Evolutionary conservation across 2,797 vertebrate species (phyloP).

Genomic region (Vultur gryphus): DNA sequence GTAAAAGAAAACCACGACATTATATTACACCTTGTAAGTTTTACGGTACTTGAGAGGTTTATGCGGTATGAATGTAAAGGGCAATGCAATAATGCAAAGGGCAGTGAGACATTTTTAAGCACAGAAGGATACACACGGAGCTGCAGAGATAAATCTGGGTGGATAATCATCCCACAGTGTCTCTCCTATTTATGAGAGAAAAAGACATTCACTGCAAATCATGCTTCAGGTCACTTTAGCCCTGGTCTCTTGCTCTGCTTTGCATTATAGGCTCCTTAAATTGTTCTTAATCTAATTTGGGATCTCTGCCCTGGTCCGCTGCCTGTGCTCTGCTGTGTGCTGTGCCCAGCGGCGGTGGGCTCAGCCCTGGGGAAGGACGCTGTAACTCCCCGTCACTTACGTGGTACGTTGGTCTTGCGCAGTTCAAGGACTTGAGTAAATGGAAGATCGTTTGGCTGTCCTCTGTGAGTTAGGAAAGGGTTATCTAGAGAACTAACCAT

Average conservation of each 20-base stretch:
- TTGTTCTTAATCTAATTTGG: not conserved
- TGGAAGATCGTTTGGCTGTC: not conserved
- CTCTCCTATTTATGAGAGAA: slow-evolving; percentile 37
- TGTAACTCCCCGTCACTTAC: accelerated
- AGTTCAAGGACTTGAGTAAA: not conserved
- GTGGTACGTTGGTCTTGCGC: accelerated
- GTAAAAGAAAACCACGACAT: slow-evolving; percentile 21
- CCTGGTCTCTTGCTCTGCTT: not conserved
- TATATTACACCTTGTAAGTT: slow-evolving; percentile 57
- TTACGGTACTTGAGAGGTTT: slow-evolving; percentile 65
- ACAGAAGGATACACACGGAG: slow-evolving; percentile 41
- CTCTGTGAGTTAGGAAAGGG: not conserved
- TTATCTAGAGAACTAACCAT: not conserved
- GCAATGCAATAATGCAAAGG: slow-evolving; percentile 68
- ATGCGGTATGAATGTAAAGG: slow-evolving; percentile 65
- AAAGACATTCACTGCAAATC: slow-evolving; percentile 25
- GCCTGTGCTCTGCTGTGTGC: accelerated
- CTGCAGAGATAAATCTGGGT: slow-evolving; percentile 60
- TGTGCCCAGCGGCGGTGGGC: accelerated
- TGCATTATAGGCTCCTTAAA: not conserved
- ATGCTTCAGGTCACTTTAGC: not conserved
- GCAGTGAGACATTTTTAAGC: slow-evolving; percentile 64
- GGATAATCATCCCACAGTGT: slow-evolving; percentile 39
- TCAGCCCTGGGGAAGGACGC: not conserved
- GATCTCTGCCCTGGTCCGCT: not conserved